Evolutionary conservation across 2,797 vertebrate species (phyloP), one percentile per base, ranked within the genome.

Genomic region (Lateolabrax maculatus): DNA sequence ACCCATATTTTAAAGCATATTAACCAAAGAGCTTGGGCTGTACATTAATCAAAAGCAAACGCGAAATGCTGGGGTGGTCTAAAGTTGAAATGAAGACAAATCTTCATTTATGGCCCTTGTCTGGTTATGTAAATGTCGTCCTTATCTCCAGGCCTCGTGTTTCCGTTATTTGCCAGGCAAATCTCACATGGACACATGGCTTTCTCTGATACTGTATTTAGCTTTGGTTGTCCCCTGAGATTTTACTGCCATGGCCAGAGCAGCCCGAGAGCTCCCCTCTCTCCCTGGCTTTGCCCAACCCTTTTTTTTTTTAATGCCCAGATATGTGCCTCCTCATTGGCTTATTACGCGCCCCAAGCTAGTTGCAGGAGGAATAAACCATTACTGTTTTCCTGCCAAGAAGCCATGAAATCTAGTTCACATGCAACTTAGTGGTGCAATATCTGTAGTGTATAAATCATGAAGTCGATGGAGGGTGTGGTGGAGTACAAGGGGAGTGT

Each of bases 121-220:
- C 61, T 84, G 64, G 57, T 84, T 77, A 90, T 87, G 80, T 84
- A 90, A 89, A 92, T 85, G 72, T 49, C 23, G 0, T 65, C 49
- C 19, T 5, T 84, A 84, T 90, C 73, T 78, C 39, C 12, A 71
- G 74, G 70, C 66, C 53, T 58, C 13, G 23, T 63, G 46, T 66
- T 77, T 71, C n/a, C 27, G 68, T 73, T 76, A 85, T 89, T 92
- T 90, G 79, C 82, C 39, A 51, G 43, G 55, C 72, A 83, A 88
- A 91, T 90, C 76, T 79, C 16, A n/a, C n/a, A n/a, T 69, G 34
- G 77, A 62, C 60, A 46, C 57, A 6, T 77, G 48, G 6, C 29
- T 85, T 77, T 79, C 31, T 80, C 23, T 80, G 81, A 77, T 82
- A 62, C 64, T 72, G 25, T 58, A 60, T 91, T 87, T 83, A 87